Conservation (phyloP, 1,140 invertebrate genomes). For the Saccostrea echinata region DNA sequence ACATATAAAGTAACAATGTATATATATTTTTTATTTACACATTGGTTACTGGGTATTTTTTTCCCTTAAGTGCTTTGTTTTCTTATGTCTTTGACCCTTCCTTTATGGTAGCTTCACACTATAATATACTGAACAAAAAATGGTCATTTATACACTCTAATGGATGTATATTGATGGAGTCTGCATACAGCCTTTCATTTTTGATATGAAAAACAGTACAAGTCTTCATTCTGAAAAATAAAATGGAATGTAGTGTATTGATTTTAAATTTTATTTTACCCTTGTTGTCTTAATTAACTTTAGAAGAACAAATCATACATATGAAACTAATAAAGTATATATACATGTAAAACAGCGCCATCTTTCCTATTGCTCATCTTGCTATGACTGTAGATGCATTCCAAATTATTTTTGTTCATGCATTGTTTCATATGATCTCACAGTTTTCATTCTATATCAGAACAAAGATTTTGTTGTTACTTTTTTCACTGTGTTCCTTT, state of each 20-base stretch:
- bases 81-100: not conserved
- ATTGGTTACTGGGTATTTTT: not conserved
- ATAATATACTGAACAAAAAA: no score
- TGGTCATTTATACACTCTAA: no score
- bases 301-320: not conserved
- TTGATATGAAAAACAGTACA: no score
- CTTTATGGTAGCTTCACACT: not conserved
- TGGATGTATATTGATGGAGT: no score
- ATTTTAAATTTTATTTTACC: no score
- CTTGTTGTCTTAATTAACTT: no score
- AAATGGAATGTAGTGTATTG: no score
- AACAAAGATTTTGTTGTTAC: conserved; percentile 25
- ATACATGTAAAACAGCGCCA: not conserved
- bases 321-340: not conserved
- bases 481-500: conserved; percentile 12
- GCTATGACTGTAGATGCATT: conserved; percentile 4
- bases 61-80: not conserved
- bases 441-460: conserved; percentile 21
- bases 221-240: no score
- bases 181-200: no score
- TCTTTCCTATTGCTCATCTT: not conserved
- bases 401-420: conserved; percentile 13
- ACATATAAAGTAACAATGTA: not conserved
- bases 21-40: not conserved
- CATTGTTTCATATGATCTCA: conserved; percentile 24